These are phyloP conservation scores for Marisa cornuarietis DNA, from an alignment of 1,140 invertebrate species.

Conservation along the genomic window DNA sequence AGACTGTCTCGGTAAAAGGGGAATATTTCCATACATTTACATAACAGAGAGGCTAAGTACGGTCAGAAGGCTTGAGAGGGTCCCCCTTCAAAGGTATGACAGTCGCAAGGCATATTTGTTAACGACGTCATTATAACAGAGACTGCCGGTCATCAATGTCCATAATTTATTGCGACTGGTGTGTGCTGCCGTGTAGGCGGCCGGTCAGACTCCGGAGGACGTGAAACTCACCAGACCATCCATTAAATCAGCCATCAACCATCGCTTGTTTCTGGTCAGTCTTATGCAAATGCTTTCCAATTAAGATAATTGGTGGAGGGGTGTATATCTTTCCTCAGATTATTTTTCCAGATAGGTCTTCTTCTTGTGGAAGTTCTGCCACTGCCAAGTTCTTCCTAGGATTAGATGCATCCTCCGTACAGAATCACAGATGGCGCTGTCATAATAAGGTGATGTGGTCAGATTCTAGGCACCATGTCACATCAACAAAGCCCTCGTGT, in stretches of 20 bases:
- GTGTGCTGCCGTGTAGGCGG: no score
- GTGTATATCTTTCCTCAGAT: background rate
- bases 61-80: constrained; percentile 6
- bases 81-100: background rate
- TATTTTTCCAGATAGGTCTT: background rate
- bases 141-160: no score
- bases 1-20: background rate
- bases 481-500: no score
- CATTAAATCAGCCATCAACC: no score
- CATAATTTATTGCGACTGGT: no score
- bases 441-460: no score
- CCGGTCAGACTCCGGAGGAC: no score
- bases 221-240: no score
- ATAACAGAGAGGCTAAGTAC: background rate
- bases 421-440: no score
- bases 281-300: background rate
- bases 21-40: background rate
- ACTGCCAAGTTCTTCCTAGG: background rate
- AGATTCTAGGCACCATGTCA: no score
- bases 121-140: no score
- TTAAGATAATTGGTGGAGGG: background rate
- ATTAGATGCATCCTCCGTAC: background rate
- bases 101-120: no score
- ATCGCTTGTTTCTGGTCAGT: background rate
- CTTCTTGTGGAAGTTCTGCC: background rate